Conservation (phyloP, 2,888 invertebrate species). For the Meganola albula region DNA sequence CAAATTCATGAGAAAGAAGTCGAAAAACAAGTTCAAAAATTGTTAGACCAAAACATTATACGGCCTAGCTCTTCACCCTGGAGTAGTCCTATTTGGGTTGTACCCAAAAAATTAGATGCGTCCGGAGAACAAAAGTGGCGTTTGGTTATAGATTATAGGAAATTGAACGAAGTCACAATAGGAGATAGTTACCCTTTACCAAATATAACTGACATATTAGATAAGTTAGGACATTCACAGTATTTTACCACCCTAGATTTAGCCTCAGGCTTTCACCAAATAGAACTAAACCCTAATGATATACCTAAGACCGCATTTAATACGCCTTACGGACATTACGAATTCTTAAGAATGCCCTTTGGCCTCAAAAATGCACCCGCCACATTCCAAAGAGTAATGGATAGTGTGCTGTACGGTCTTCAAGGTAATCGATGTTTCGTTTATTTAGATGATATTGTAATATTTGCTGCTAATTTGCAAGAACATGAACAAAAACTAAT, state of each 20-base stretch:
- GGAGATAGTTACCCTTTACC: conserved; percentile 7
- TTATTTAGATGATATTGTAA: conserved; percentile 7
- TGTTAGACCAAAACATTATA: conserved; percentile 8
- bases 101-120: conserved; percentile 5
- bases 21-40: conserved; percentile 19
- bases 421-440: conserved; percentile 9
- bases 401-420: conserved; percentile 2
- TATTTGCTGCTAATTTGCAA: conserved; percentile 27
- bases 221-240: conserved; percentile 5
- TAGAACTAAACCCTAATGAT: conserved; percentile 4
- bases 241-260: conserved; percentile 9
- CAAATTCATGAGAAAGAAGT: conserved; percentile 31
- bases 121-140: conserved; percentile 8
- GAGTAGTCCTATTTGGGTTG: conserved; percentile 6
- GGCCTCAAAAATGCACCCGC: too few relatives aligned
- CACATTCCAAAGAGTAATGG: conserved; percentile 9
- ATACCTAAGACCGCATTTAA: conserved; percentile 8
- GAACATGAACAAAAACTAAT: conserved; percentile 31
- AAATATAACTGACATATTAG: conserved; percentile 5
- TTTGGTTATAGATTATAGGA: conserved; percentile 3
- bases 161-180: not conserved
- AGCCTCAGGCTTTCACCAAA: conserved; percentile 4
- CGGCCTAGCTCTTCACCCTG: conserved; percentile 3
- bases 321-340: conserved; percentile 5
- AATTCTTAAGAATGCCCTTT: too few relatives aligned